Evolutionary conservation across 2,113 vertebrate genomes (phyloP).

Genomic region (Siniperca knerii): DNA sequence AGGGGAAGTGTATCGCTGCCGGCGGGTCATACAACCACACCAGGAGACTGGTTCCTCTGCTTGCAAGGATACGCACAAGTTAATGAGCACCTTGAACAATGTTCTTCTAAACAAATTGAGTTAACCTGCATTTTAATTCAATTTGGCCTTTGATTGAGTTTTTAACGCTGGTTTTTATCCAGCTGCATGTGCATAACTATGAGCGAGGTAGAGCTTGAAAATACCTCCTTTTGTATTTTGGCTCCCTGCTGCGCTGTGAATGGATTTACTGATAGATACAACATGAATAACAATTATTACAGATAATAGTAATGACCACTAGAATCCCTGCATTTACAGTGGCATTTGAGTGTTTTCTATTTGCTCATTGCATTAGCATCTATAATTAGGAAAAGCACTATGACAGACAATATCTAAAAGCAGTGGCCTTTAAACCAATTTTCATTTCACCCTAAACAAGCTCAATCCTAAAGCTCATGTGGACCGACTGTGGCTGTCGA

Average conservation of each 20-base stretch:
- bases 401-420: slow-evolving; percentile 47
- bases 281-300: slow-evolving; percentile 47
- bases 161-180: slow-evolving; percentile 7
- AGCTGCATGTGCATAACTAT: neutral
- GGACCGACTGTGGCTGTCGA: slow-evolving; percentile 44
- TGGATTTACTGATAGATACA: slow-evolving; percentile 23
- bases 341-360: slow-evolving; percentile 31
- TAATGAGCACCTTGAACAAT: slow-evolving; percentile 69
- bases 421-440: slow-evolving; percentile 38
- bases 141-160: slow-evolving; percentile 57
- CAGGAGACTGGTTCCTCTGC: slow-evolving; percentile 33
- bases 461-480: slow-evolving; percentile 4
- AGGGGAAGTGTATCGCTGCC: slow-evolving; percentile 44
- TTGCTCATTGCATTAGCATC: slow-evolving; percentile 35
- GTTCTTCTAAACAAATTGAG: slow-evolving; percentile 59
- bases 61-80: slow-evolving; percentile 40
- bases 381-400: slow-evolving; percentile 33
- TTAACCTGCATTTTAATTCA: slow-evolving; percentile 68
- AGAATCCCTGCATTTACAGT: slow-evolving; percentile 7
- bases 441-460: slow-evolving; percentile 31
- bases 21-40: slow-evolving; percentile 47
- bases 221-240: slow-evolving; percentile 14
- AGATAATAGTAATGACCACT: slow-evolving; percentile 18
- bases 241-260: slow-evolving; percentile 23
- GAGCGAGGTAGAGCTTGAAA: slow-evolving; percentile 12